Evolutionary conservation across 92 coral and sea anemone species (phyloP).

Genomic region (Porites lobata): DNA sequence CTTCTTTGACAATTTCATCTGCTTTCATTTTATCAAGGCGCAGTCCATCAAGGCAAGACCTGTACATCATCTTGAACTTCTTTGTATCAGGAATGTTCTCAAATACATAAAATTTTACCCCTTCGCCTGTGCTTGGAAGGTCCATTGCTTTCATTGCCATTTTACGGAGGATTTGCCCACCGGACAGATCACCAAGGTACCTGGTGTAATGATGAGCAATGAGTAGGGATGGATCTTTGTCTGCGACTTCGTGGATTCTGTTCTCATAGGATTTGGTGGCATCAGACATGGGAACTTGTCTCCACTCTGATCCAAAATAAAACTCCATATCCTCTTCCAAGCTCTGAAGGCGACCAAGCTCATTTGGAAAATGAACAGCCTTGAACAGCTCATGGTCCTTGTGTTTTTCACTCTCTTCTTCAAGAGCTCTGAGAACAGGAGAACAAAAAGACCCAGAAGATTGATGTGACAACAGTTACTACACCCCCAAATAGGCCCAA

Average conservation of each 20-base stretch:
- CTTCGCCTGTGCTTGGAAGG: constrained; percentile 93
- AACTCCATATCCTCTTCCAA: constrained; percentile 90
- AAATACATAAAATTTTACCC: constrained; percentile 86
- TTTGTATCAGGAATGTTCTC: constrained; percentile 81
- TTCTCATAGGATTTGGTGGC: constrained; percentile 88
- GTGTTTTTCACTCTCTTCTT: constrained; percentile 88
- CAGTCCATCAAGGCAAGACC: constrained; percentile 85
- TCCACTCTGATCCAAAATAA: constrained; percentile 94
- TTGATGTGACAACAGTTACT: no score
- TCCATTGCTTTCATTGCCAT: constrained; percentile 91
- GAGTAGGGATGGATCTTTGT: constrained; percentile 88
- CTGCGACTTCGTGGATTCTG: constrained; percentile 82
- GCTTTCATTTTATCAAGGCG: constrained; percentile 77
- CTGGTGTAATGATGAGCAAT: constrained; percentile 96
- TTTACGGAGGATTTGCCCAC: constrained; percentile 91
- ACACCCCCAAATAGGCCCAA: no score
- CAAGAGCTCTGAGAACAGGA: constrained; percentile 73
- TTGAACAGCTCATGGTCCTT: constrained; percentile 81
- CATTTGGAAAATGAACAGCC: constrained; percentile 88
- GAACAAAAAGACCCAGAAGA: no score
- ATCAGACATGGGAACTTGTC: constrained; percentile 75
- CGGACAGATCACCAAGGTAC: constrained; percentile 96
- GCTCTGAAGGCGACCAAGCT: constrained; percentile 79
- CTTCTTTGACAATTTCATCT: constrained; percentile 93
- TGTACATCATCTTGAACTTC: constrained; percentile 92